phyloP scores from a whole-genome alignment of 2,888 invertebrate species.

The Sphaeridia pumilis region DNA sequence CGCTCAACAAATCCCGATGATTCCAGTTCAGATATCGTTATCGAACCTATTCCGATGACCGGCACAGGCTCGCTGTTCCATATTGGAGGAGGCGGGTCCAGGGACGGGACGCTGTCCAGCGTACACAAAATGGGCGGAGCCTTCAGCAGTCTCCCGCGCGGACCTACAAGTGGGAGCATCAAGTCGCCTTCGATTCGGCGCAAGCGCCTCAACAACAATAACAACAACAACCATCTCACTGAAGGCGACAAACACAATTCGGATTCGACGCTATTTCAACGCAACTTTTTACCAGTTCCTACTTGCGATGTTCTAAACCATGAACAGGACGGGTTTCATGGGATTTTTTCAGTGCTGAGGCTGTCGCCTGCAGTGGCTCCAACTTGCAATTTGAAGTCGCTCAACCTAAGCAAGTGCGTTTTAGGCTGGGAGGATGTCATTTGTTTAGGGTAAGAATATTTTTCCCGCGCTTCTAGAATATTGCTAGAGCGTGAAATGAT shows the following conservation, averaged over 20 bases:
- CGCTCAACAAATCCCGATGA: constrained; percentile 29
- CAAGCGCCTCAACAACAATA: constrained; percentile 26
- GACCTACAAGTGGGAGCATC: constrained; percentile 22
- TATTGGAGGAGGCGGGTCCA: constrained; percentile 5
- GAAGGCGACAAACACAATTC: constrained; percentile 45
- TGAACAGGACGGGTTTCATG: constrained; percentile 42
- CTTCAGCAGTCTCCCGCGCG: constrained; percentile 27
- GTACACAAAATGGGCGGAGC: constrained; percentile 10
- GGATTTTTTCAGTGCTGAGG: constrained; percentile 43
- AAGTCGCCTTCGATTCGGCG: constrained; percentile 32
- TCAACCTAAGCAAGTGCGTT: constrained; percentile 49
- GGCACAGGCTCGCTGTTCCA: constrained; percentile 14
- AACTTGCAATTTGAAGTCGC: constrained; percentile 44
- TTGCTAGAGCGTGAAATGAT: background rate
- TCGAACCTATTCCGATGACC: constrained; percentile 29
- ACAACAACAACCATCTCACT: constrained; percentile 42
- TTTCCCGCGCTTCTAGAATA: too few species aligned
- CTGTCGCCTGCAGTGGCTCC: constrained; percentile 39
- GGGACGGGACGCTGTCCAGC: constrained; percentile 11
- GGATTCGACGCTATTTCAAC: constrained; percentile 46
- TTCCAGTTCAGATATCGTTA: constrained; percentile 27
- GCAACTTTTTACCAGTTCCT: constrained; percentile 46
- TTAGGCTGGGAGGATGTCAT: constrained; percentile 46
- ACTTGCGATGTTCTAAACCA: constrained; percentile 41
- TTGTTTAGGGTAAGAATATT: constrained; percentile 42